Percentiles rank a stretch among this genome's conserved stretches.
phyloP scores from a whole-genome alignment of 2,113 vertebrate genomes.

The Salminus brasiliensis region DNA sequence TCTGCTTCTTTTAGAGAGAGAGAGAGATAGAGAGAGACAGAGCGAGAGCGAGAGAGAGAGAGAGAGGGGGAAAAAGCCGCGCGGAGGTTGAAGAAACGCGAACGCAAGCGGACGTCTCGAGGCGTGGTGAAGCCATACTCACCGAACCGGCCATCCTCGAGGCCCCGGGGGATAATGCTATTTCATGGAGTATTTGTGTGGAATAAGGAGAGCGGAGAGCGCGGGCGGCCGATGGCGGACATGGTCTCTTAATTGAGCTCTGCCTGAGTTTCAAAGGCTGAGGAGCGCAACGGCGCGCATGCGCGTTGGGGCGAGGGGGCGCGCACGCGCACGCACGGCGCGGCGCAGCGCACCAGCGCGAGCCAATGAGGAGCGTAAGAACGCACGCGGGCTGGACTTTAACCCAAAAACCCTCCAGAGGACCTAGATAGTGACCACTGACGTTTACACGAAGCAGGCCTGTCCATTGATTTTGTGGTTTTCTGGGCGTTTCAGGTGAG shows the following conservation, averaged over 20 bases:
- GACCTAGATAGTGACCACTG: not conserved
- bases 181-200: constrained; percentile 83
- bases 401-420: constrained; percentile 28
- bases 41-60: no score
- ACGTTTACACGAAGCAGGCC: no score
- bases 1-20: not conserved
- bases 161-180: constrained; percentile 80
- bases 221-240: constrained; percentile 77
- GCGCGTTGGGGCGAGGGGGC: constrained; percentile 72
- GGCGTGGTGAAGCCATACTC: constrained; percentile 70
- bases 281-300: constrained; percentile 75
- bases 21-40: no score
- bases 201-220: constrained; percentile 71
- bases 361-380: constrained; percentile 64
- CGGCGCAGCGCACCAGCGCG: constrained; percentile 52
- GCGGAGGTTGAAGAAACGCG: constrained; percentile 7
- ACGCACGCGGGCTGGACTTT: constrained; percentile 54
- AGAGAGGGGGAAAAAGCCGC: not conserved
- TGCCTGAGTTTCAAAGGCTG: constrained; percentile 78
- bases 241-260: constrained; percentile 82
- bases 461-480: no score
- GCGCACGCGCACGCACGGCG: constrained; percentile 79
- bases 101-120: not conserved
- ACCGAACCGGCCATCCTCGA: constrained; percentile 92
- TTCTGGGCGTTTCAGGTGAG: no score